Evolutionary conservation across 2,113 vertebrate species (phyloP), one percentile per base, ranked within the genome.

Genomic region (Abramis brama): DNA sequence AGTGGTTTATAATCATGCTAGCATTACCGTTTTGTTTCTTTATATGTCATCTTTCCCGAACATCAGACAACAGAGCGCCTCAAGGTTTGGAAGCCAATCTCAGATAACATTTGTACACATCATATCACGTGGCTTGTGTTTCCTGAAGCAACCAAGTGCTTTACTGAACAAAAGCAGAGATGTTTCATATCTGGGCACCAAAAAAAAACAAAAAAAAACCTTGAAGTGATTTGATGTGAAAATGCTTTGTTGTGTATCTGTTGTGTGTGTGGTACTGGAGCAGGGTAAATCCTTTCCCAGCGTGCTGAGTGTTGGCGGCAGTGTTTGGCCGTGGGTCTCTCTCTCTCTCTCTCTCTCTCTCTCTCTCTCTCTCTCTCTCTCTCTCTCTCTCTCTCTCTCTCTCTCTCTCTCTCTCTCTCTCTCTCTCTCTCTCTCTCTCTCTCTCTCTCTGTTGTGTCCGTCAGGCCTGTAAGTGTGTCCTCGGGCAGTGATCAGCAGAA

Each of bases 221-320:
- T 70, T 88, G 84, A 86, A 86, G 76, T 68, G 85, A 74, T 74
- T 60, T 71, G 85, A 84, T 43, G 55, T 10, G 50, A 76, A 82
- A 52, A 47, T 45, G 52, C 45, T 76, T 62, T n/a, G 8, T 47
- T 39, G 82, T 62, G 84, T 87, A 59, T 82, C 47, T 83, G 66
- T 15, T 66, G 59, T 85, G 30, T 84, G 60, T 85, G 74, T 62
- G 36, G 83, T 83, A 79, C 70, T 82, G 66, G 85, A 82, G 82
- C 87, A 88, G 74, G 79, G 82, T 62, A 88, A 91, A 89, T 89
- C 87, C 84, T 89, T 88, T 89, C 81, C 86, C 88, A 87, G 87
- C 84, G 84, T 86, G 30, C 83, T 59, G 86, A 90, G 85, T 89
- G 89, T 90, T 90, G 89, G 85, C 86, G 89, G 89, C 87, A 86